These are phyloP conservation scores for Falco berigora DNA, from an alignment of 2,797 vertebrate species.

Conservation along the genomic window DNA sequence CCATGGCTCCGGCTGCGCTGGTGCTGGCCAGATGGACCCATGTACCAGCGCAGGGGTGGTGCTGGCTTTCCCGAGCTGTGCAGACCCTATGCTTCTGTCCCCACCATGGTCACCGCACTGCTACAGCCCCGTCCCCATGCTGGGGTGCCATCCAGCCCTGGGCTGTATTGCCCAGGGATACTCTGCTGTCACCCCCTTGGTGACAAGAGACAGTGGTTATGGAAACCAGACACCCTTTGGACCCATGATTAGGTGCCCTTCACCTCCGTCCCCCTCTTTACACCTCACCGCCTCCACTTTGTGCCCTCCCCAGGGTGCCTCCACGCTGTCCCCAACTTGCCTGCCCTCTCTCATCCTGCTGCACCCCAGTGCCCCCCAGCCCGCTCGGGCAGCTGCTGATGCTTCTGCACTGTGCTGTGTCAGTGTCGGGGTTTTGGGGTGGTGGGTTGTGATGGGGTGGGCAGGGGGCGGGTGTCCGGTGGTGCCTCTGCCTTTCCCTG, in stretches of 20 bases:
- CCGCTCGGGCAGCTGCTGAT: constrained; percentile 4
- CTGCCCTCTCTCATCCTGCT: neutral
- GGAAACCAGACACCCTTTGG: neutral
- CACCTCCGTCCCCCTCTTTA: neutral
- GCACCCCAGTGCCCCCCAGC: neutral
- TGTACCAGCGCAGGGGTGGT: neutral
- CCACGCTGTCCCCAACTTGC: neutral
- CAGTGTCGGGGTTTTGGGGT: neutral
- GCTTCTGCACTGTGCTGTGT: constrained; percentile 41
- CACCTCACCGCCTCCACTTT: neutral
- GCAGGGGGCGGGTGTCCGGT: accelerated
- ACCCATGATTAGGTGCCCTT: neutral
- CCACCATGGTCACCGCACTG: neutral
- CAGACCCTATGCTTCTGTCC: neutral
- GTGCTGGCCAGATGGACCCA: neutral
- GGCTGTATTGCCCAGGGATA: neutral
- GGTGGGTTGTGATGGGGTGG: neutral
- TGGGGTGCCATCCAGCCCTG: neutral
- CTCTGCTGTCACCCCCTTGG: neutral
- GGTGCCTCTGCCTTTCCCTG: neutral
- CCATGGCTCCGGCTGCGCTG: accelerated
- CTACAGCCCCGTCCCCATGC: neutral
- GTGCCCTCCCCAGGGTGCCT: neutral
- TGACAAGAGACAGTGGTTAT: neutral
- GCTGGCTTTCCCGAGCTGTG: neutral